phyloP scores from a whole-genome alignment of 2,797 vertebrate species.

The Sciurus vulgaris region DNA sequence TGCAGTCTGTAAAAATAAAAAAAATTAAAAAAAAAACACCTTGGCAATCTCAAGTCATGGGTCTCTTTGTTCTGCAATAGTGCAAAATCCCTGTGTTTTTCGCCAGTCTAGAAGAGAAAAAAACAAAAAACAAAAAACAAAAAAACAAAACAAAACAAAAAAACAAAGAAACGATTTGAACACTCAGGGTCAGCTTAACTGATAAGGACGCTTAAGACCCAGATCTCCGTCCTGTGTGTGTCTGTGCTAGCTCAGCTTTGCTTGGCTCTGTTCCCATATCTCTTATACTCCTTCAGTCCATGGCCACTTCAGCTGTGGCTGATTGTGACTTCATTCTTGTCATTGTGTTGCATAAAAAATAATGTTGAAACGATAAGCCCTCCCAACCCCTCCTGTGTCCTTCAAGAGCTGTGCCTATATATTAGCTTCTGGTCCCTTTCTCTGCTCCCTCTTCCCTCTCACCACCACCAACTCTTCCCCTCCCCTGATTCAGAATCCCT shows the following conservation, averaged over 20 bases:
- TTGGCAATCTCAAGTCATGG: neutral
- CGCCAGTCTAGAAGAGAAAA: neutral
- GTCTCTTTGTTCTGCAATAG: slow-evolving; percentile 28
- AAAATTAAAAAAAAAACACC: neutral
- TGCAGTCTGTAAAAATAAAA: too few relatives aligned
- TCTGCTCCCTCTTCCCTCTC: neutral
- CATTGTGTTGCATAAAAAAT: slow-evolving; percentile 16
- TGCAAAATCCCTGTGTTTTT: neutral
- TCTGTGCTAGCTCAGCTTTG: neutral
- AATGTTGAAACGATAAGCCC: neutral
- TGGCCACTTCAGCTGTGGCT: neutral
- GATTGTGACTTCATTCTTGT: slow-evolving; percentile 28
- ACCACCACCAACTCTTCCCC: neutral
- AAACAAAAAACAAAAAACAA: too few relatives aligned
- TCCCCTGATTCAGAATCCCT: neutral
- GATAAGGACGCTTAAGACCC: neutral
- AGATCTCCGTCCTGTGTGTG: neutral
- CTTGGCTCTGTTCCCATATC: neutral
- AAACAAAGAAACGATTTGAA: neutral
- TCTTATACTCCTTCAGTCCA: neutral
- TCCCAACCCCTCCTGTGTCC: neutral
- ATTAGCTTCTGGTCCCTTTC: neutral
- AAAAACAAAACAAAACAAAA: too few relatives aligned
- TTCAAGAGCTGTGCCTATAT: neutral
- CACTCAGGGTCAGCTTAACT: neutral